Evolutionary conservation across 1,140 invertebrate species (phyloP).

Genomic region (Hermatobates lingyangjiaoensis): DNA sequence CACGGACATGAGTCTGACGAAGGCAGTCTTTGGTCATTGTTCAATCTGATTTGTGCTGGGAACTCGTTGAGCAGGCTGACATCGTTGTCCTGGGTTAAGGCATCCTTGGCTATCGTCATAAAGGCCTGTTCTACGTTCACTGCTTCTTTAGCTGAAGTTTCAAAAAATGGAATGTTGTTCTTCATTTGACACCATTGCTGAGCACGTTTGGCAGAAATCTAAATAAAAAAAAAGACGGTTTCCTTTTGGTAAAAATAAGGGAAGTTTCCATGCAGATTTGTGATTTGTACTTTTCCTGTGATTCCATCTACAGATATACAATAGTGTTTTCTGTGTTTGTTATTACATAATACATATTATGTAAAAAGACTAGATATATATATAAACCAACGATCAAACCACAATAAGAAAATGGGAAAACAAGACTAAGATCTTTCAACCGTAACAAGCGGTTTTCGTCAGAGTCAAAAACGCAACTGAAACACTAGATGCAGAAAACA

Average conservation of each 20-base stretch:
- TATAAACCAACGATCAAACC: too few relatives aligned
- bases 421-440: too few relatives aligned
- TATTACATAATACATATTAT: too few relatives aligned
- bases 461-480: too few relatives aligned
- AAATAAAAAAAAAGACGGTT: slow-evolving; percentile 10
- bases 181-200: slow-evolving; percentile 97
- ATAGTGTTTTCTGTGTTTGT: too few relatives aligned
- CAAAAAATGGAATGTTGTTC: slow-evolving; percentile 97
- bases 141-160: slow-evolving; percentile 95
- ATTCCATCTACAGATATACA: neutral
- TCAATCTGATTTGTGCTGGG: slow-evolving; percentile 84
- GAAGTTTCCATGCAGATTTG: neutral
- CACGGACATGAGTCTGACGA: slow-evolving; percentile 1
- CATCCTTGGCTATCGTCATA: slow-evolving; percentile 93
- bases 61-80: slow-evolving; percentile 93
- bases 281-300: neutral
- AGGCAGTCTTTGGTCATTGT: slow-evolving; percentile 24
- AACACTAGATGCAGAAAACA: too few relatives aligned
- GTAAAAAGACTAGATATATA: too few relatives aligned
- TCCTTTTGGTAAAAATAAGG: neutral
- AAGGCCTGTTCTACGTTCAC: slow-evolving; percentile 97
- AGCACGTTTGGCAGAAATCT: slow-evolving; percentile 84
- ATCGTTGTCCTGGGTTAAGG: slow-evolving; percentile 51
- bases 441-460: too few relatives aligned
- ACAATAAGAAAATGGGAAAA: too few relatives aligned